Conservation (phyloP, 2,797 vertebrate genomes). For the Gobio occitaniae region DNA sequence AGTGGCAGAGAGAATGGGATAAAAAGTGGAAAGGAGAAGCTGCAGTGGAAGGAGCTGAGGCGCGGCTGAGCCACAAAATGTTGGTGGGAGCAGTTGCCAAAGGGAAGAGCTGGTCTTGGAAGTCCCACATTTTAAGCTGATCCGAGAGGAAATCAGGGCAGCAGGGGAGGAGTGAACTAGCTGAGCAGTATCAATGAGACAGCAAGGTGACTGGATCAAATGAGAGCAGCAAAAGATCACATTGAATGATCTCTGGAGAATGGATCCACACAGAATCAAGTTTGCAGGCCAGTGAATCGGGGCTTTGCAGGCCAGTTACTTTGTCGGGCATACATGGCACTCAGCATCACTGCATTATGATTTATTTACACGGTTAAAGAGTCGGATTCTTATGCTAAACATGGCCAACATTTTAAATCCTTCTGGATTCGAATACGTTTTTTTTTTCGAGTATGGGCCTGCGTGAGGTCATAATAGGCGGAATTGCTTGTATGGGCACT, state of each 20-base stretch:
- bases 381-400: too few relatives aligned
- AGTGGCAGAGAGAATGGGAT: neutral
- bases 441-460: too few relatives aligned
- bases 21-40: slow-evolving; percentile 2
- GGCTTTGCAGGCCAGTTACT: too few relatives aligned
- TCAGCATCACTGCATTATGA: too few relatives aligned
- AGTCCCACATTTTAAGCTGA: neutral
- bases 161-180: neutral
- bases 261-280: neutral
- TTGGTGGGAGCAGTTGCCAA: slow-evolving; percentile 32
- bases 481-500: too few relatives aligned
- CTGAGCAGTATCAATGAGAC: neutral
- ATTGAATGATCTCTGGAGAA: neutral
- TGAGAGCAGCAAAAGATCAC: too few relatives aligned
- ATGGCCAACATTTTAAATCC: too few relatives aligned
- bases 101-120: slow-evolving; percentile 20
- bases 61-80: neutral
- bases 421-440: too few relatives aligned
- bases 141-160: slow-evolving; percentile 26
- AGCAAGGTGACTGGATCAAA: neutral
- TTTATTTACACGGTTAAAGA: too few relatives aligned
- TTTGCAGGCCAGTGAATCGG: neutral
- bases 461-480: too few relatives aligned
- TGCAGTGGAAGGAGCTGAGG: neutral
- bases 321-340: too few relatives aligned